A percentile compares a stretch with the other conserved stretches of the same genome.
These are phyloP conservation scores for Amphiura filiformis DNA, from an alignment of 35 echinoderm and acorn worm genomes.

Conservation along the genomic window DNA sequence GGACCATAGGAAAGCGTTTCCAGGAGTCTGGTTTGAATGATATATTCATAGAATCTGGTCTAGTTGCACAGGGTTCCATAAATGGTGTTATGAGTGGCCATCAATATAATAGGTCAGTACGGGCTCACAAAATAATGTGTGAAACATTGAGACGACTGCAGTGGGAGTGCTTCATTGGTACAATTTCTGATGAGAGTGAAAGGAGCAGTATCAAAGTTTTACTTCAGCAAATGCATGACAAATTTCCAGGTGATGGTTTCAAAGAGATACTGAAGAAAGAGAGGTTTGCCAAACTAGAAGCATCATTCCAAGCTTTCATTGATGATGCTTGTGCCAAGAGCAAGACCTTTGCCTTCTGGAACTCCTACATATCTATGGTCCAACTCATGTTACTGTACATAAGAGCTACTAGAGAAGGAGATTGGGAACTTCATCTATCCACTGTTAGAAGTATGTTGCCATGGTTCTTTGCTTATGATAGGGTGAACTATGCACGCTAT, in stretches of 20 bases:
- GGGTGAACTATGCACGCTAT: conserved; percentile 23
- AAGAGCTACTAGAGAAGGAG: conserved; percentile 5
- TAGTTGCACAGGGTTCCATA: not conserved
- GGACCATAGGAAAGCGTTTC: conserved; percentile 63
- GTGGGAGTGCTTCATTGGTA: not conserved
- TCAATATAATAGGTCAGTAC: conserved; percentile 15
- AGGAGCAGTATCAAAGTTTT: not conserved
- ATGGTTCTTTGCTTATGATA: conserved; percentile 54
- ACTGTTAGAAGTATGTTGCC: conserved; percentile 4
- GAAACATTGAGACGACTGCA: not conserved
- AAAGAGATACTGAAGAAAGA: too few relatives aligned
- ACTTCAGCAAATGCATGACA: not conserved
- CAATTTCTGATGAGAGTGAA: not conserved
- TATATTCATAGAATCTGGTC: conserved; percentile 2
- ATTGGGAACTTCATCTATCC: conserved; percentile 51
- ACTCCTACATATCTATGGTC: conserved; percentile 36
- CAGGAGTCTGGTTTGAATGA: conserved; percentile 66
- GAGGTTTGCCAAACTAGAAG: not conserved
- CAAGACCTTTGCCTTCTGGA: conserved; percentile 32
- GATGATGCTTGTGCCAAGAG: not conserved
- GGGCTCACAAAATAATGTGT: not conserved
- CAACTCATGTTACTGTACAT: conserved; percentile 4
- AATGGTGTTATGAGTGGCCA: conserved; percentile 22
- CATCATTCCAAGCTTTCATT: not conserved
- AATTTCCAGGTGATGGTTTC: not conserved